Conservation (phyloP, 2,113 vertebrate species). For the Montifringilla adamsi region DNA sequence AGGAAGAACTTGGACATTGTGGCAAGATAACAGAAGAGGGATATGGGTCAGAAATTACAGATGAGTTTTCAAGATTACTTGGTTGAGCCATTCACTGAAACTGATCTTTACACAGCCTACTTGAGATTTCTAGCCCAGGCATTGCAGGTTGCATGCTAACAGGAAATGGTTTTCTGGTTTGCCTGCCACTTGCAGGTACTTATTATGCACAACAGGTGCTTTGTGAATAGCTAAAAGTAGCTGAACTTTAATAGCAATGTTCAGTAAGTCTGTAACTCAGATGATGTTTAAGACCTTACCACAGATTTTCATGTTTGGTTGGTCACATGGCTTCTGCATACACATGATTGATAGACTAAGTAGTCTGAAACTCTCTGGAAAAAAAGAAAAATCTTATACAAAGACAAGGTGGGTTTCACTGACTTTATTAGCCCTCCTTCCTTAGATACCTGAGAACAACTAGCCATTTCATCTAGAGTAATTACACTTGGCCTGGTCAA, state of each 20-base stretch:
- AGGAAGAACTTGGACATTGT: background rate
- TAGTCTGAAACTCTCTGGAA: background rate
- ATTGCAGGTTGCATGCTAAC: rapidly evolving
- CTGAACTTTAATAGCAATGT: background rate
- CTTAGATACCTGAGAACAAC: background rate
- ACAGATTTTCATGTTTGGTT: background rate
- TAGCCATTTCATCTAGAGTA: background rate
- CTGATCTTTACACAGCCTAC: background rate
- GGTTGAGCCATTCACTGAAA: background rate
- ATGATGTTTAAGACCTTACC: background rate
- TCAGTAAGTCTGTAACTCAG: background rate
- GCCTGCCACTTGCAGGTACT: background rate
- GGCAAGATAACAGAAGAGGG: background rate
- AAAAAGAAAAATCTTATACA: background rate
- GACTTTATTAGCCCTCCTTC: background rate
- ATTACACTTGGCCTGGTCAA: background rate
- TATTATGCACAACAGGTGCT: background rate
- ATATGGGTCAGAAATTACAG: background rate
- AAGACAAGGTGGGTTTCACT: background rate
- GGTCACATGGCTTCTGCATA: background rate
- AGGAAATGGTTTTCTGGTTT: background rate
- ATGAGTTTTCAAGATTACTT: background rate
- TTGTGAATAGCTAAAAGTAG: background rate
- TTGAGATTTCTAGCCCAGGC: background rate
- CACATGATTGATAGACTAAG: background rate